Evolutionary conservation across 2,113 vertebrate genomes (phyloP).

Genomic region (Oxyura jamaicensis): DNA sequence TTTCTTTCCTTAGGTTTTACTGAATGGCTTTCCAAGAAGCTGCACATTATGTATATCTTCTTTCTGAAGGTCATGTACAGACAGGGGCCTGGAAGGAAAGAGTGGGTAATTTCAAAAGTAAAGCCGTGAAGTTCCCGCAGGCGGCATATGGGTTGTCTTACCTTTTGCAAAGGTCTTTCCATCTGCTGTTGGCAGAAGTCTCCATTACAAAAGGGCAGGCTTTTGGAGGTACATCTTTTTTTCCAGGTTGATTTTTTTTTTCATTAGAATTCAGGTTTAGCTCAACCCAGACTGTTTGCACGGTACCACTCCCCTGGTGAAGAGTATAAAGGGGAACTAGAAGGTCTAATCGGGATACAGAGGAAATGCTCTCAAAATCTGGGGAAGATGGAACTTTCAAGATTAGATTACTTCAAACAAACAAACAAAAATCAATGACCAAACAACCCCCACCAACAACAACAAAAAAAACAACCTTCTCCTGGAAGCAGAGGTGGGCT

Average conservation of each 20-base stretch:
- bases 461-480: neutral
- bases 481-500: neutral
- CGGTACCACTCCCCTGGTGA: neutral
- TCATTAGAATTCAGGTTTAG: conserved; percentile 1
- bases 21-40: conserved; percentile 31
- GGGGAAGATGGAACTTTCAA: neutral
- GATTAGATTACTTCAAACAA: neutral
- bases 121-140: neutral
- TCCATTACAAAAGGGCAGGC: conserved; percentile 54
- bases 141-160: conserved; percentile 42
- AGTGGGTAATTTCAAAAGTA: conserved; percentile 26
- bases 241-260: conserved; percentile 8
- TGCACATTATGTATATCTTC: neutral
- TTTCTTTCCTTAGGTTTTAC: conserved; percentile 61
- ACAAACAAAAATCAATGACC: too few species aligned
- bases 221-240: conserved; percentile 8
- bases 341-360: neutral
- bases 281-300: neutral
- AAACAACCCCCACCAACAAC: too few species aligned
- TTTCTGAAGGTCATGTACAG: conserved; percentile 52
- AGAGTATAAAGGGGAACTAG: neutral
- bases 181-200: conserved; percentile 59
- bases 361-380: neutral
- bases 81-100: conserved; percentile 28
- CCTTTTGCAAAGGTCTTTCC: conserved; percentile 68